Base-by-base conservation (phyloP, 2,113 vertebrate species). In the Pyxicephalus adspersus region DNA sequence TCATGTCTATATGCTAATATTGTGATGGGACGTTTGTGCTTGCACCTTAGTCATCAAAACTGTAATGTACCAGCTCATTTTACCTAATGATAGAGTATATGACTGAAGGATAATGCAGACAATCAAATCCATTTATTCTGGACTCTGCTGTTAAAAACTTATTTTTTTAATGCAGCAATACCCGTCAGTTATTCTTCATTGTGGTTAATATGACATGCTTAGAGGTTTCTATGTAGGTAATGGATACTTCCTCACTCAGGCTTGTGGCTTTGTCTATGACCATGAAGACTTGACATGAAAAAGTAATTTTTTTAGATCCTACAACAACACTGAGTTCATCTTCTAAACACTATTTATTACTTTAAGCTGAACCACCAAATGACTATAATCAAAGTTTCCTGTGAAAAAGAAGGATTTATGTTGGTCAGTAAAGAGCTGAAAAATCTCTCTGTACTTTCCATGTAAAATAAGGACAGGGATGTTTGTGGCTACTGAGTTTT, bases 391-490 rank as follows among this genome's bases (percentile, higher is more conserved):
- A 75, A 75, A 57, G 57, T 26, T 75, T 75, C 72, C 22, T 26
- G 25, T 4, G 4, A 54, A 61, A 64, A 52, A 20, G n/a, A 52
- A 18, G 2, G 8, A n/a, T n/a, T 60, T 16, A 29, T 22, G 20
- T 55, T 77, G 63, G 76, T 54, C 63, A 31, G 18, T 31, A 18
- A 38, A 51, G 17, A 64, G 52, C 34, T 52, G 60, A 38, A n/a
- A 38, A 50, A 19, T 28, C 23, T 31, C 61, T 76, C 58, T 38
- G 52, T 65, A 65, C 61, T 55, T 34, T 65, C 60, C 18, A 5
- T 17, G 45, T 17, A 18, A 77, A 64, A 65, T n/a, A 66, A 77
- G 76, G 63, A 77, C 75, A 65, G 45, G 34, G 26, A 52, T 31
- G 50, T 29, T 77, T 65, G 20, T 57, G 70, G 70, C 68, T 15